These are phyloP conservation scores for Novumbra hubbsi DNA, from an alignment of 2,797 vertebrate genomes.

Conservation along the genomic window DNA sequence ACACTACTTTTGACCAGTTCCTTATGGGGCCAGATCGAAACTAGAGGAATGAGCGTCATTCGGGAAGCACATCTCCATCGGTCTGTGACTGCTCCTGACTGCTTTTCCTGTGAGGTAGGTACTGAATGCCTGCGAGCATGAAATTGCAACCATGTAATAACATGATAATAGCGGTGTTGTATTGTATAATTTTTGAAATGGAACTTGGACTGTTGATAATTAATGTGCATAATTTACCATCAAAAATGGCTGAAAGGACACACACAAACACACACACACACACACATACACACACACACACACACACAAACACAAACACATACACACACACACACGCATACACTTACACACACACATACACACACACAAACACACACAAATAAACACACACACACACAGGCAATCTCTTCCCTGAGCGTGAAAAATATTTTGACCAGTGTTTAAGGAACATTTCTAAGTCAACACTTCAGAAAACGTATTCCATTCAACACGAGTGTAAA, in stretches of 20 bases:
- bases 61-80: neutral
- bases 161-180: conserved; percentile 28
- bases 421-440: conserved; percentile 39
- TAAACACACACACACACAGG: neutral
- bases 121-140: conserved; percentile 23
- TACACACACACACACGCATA: no score
- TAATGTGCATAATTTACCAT: conserved; percentile 4
- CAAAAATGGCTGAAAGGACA: neutral
- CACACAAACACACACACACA: neutral
- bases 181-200: conserved; percentile 21
- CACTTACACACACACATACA: no score
- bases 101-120: neutral
- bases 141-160: conserved; percentile 35
- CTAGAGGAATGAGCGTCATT: neutral
- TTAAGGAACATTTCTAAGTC: conserved; percentile 58
- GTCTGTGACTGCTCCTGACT: neutral
- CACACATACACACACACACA: neutral
- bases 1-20: neutral
- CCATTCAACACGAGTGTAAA: conserved; percentile 52
- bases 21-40: neutral
- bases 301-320: neutral
- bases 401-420: conserved; percentile 27
- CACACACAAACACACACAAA: neutral
- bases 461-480: conserved; percentile 45
- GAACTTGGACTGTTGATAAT: conserved; percentile 23